A percentile compares a stretch with the other conserved stretches of the same genome.
phyloP scores from a whole-genome alignment of 1,140 invertebrate species.

The Adelges cooleyi region DNA sequence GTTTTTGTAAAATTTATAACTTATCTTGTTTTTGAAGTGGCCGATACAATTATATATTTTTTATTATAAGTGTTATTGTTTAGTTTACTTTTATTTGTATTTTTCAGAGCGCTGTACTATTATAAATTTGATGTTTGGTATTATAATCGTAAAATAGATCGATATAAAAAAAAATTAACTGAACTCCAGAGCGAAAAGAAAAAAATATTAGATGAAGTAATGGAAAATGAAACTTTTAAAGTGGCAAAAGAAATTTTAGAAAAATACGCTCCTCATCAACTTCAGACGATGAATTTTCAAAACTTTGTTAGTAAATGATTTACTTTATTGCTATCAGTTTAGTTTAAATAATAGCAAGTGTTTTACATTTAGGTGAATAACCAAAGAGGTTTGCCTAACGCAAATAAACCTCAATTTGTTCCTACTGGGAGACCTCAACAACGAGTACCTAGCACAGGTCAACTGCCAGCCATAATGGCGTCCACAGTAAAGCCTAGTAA shows the following conservation, averaged over 20 bases:
- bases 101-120: slow-evolving; percentile 62
- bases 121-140: slow-evolving; percentile 75
- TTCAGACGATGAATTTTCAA: slow-evolving; percentile 35
- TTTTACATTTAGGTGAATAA: slow-evolving; percentile 9
- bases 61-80: slow-evolving; percentile 4
- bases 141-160: slow-evolving; percentile 68
- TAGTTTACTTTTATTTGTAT: slow-evolving; percentile 28
- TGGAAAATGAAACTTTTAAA: slow-evolving; percentile 96
- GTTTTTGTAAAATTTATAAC: no score
- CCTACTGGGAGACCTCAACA: neutral
- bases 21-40: no score
- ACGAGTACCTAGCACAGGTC: neutral
- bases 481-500: slow-evolving; percentile 3
- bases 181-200: slow-evolving; percentile 69
- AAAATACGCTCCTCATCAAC: slow-evolving; percentile 65
- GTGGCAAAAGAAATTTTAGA: slow-evolving; percentile 85
- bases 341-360: neutral
- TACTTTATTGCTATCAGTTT: neutral
- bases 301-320: slow-evolving; percentile 8
- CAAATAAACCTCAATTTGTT: neutral
- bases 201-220: slow-evolving; percentile 86
- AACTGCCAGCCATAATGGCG: neutral
- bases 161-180: slow-evolving; percentile 63
- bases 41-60: slow-evolving; percentile 30
- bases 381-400: neutral